Evolutionary conservation across 2,797 vertebrate genomes (phyloP).

Genomic region (Odontamblyopus lacepedii): DNA sequence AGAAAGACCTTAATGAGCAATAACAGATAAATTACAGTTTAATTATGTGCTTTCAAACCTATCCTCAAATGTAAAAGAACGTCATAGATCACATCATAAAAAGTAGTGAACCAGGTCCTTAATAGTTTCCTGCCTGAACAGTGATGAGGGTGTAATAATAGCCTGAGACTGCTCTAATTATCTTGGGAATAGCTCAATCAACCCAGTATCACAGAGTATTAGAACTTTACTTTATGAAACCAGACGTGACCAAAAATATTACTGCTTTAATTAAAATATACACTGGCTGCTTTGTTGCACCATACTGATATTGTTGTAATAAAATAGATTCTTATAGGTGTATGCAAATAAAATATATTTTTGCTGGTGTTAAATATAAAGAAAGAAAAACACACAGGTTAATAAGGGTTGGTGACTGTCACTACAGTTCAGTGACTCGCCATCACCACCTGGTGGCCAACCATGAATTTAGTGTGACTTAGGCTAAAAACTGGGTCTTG

Average conservation of each 20-base stretch:
- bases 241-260: too few relatives aligned
- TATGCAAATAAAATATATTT: too few relatives aligned
- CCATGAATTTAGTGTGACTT: not conserved
- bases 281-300: too few relatives aligned
- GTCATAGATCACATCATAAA: conserved; percentile 12
- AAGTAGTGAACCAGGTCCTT: not conserved
- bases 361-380: too few relatives aligned
- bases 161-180: too few relatives aligned
- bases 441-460: conserved; percentile 46
- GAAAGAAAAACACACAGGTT: too few relatives aligned
- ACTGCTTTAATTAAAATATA: too few relatives aligned
- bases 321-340: too few relatives aligned
- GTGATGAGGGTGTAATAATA: not conserved
- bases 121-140: not conserved
- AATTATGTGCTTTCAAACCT: conserved; percentile 10
- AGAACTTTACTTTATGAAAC: not conserved
- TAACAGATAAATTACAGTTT: conserved; percentile 19
- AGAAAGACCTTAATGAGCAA: not conserved
- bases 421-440: not conserved
- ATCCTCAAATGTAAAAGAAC: conserved; percentile 9
- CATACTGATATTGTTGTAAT: too few relatives aligned
- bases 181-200: not conserved
- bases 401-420: too few relatives aligned
- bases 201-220: not conserved
- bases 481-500: too few relatives aligned